Base-by-base conservation (phyloP, 2,888 invertebrate genomes). In the Microdon myrmicae region DNA sequence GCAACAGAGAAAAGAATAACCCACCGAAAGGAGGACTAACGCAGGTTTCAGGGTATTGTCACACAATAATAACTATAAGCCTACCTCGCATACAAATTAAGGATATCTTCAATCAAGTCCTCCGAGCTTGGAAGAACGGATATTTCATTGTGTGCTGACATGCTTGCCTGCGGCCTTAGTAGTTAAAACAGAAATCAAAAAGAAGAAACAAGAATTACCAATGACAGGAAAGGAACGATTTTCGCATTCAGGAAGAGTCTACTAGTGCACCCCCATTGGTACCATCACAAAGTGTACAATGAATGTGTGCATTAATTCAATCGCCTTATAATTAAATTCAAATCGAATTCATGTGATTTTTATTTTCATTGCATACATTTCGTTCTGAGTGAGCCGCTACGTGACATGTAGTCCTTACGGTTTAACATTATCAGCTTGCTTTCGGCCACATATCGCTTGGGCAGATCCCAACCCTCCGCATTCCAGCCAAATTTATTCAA, bases 341-440 rank as follows among this genome's bases (percentile, higher is more conserved):
- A 70, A 70, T 70, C 68, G 68, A 70, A 70, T 68, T 68, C 70
- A 69, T 68, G 67, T 59, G 70, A 68, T 70, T 70, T 70, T 70
- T 68, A 68, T 68, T 70, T 68, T 66, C 44, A 56, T 56, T 51
- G 56, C 49, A 64, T 56, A 41, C 29, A 49, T 12, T 19, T 55
- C 31, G 29, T 28, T 44, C 39, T 22, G 48, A 60, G 49, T 47
- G 35, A 26, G 31, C 20, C 53, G 43, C 54, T 69, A 68, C 69
- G 69, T 69, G 69, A 68, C 67, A 44, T 32, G 51, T 49, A 38
- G 49, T 55, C 45, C 49, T 51, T 59, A 60, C 53, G 41, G 23
- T 45, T 59, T 16, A 45, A 35, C 37, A 17, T 31, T 48, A 41
- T 41, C 37, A 31, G 31, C 23, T 34, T 22, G 26, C 9, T 13